A percentile compares a stretch with the other conserved stretches of the same genome.
phyloP scores from a whole-genome alignment of 2,113 vertebrate species.

The Ceyx margarethae region DNA sequence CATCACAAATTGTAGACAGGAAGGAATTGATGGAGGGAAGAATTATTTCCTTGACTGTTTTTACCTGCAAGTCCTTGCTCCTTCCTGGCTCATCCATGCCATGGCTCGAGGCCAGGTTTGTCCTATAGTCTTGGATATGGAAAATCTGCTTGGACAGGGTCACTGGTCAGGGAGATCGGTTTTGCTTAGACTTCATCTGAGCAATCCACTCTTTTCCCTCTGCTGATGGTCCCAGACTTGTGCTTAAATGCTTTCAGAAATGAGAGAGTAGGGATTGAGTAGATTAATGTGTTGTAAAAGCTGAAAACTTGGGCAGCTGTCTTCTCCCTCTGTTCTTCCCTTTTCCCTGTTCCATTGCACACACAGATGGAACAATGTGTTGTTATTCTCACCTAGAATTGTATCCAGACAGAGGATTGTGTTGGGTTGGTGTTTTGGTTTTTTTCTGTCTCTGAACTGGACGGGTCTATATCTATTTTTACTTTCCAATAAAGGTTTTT shows the following conservation, averaged over 20 bases:
- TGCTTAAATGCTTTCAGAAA: background rate
- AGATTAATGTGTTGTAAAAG: background rate
- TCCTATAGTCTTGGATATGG: fast-evolving
- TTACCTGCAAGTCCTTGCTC: background rate
- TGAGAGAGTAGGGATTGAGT: background rate
- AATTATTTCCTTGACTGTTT: background rate
- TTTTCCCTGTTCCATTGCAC: background rate
- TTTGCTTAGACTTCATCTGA: background rate
- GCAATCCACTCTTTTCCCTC: background rate
- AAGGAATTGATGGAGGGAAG: background rate
- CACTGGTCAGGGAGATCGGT: background rate
- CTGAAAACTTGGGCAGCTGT: background rate
- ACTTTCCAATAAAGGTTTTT: background rate
- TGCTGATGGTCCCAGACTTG: background rate
- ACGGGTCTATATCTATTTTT: background rate
- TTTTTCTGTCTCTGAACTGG: background rate
- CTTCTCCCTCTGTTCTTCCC: background rate
- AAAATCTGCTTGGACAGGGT: fast-evolving
- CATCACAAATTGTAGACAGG: background rate
- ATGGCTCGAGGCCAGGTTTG: background rate
- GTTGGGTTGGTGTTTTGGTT: too few relatives aligned
- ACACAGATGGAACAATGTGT: background rate
- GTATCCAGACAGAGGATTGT: background rate
- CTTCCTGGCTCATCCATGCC: background rate
- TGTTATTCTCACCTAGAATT: background rate